Conservation (phyloP, 2,113 vertebrate species). For the Paralichthys olivaceus region DNA sequence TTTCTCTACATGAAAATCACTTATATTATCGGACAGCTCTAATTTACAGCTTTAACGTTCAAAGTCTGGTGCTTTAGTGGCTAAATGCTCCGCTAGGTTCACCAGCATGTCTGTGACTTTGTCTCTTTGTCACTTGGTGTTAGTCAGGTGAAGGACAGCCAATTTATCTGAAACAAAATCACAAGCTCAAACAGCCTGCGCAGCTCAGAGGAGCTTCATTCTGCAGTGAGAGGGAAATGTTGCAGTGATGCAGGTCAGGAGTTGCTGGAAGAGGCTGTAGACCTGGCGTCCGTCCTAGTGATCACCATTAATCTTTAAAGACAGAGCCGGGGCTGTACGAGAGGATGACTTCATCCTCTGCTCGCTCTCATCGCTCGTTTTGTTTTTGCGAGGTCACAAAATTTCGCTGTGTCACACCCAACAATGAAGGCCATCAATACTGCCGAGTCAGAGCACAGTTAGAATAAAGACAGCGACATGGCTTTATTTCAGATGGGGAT, state of each 20-base stretch:
- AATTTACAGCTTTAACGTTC: too few relatives aligned
- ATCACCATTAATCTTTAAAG: conserved; percentile 27
- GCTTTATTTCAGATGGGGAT: conserved; percentile 15
- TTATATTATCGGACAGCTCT: too few relatives aligned
- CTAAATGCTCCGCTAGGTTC: too few relatives aligned
- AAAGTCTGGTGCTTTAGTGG: too few relatives aligned
- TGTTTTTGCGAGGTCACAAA: conserved; percentile 12
- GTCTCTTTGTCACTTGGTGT: too few relatives aligned
- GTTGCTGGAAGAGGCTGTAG: background rate
- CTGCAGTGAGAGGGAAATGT: background rate
- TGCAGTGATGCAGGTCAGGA: conserved; percentile 3
- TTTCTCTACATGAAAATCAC: too few relatives aligned
- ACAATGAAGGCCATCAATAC: conserved; percentile 17
- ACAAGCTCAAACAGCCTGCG: too few relatives aligned
- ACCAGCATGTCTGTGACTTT: too few relatives aligned
- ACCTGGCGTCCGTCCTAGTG: conserved; percentile 12
- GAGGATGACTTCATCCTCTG: background rate
- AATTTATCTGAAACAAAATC: too few relatives aligned
- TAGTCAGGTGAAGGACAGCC: too few relatives aligned
- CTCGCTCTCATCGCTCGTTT: background rate
- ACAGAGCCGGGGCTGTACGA: background rate
- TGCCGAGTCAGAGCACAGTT: conserved; percentile 54
- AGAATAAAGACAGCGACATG: conserved; percentile 24
- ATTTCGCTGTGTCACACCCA: conserved; percentile 20
- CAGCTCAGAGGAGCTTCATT: background rate